Evolutionary conservation across 2,888 invertebrate genomes (phyloP).

Genomic region (Oxycera nigricornis): DNA sequence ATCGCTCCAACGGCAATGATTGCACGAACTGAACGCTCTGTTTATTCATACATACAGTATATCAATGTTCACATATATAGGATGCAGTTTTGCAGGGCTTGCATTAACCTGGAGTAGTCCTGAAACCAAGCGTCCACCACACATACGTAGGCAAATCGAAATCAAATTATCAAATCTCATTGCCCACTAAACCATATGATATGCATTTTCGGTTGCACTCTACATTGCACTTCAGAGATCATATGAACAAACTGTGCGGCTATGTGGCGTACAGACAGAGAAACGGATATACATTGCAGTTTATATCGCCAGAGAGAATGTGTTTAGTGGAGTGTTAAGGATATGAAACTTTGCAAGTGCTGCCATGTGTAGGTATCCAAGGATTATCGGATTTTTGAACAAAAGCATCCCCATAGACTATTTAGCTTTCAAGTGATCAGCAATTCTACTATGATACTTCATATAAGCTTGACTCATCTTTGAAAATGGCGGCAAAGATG

Average conservation of each 20-base stretch:
- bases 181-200: conserved; percentile 37
- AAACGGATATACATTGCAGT: conserved; percentile 4
- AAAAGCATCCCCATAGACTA: background rate
- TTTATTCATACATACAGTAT: background rate
- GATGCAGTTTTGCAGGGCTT: background rate
- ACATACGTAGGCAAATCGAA: conserved; percentile 20
- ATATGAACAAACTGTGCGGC: background rate
- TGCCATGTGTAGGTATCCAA: background rate
- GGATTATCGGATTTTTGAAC: background rate
- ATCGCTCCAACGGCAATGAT: background rate
- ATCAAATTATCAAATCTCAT: conserved; percentile 39
- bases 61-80: background rate
- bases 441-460: no score
- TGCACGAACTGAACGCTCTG: background rate
- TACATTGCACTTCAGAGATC: conserved; percentile 30
- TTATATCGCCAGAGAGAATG: no score
- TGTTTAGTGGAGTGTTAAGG: background rate
- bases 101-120: background rate
- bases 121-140: background rate
- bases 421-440: no score
- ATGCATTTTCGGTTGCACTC: conserved; percentile 37
- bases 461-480: no score
- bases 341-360: background rate
- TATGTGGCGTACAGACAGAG: background rate
- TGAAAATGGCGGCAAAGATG: no score